A percentile compares a stretch with the other conserved stretches of the same genome.
phyloP scores from a whole-genome alignment of 1,140 invertebrate genomes.

The Liolophura sinensis region DNA sequence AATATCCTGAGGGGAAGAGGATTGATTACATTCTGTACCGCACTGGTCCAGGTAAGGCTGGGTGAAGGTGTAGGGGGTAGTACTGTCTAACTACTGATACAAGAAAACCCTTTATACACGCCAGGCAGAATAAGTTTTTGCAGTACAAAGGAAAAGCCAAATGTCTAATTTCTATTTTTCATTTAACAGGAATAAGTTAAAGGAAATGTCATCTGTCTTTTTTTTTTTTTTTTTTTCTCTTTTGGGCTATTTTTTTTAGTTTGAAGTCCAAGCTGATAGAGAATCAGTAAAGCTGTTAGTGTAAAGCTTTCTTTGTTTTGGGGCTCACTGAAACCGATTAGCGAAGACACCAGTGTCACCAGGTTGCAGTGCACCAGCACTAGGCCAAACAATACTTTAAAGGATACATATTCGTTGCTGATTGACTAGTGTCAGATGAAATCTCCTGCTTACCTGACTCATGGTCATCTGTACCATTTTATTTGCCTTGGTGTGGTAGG shows the following conservation, averaged over 20 bases:
- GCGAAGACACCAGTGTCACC: too few species aligned
- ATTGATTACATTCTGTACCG: conserved; percentile 89
- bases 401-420: too few species aligned
- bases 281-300: too few species aligned
- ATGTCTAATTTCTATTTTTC: conserved; percentile 2
- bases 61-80: neutral
- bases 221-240: too few species aligned
- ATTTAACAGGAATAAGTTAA: neutral
- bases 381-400: too few species aligned
- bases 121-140: neutral
- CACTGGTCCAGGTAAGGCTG: conserved; percentile 47
- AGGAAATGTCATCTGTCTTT: neutral
- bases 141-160: conserved; percentile 4
- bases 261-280: too few species aligned
- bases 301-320: too few species aligned
- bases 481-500: conserved; percentile 14
- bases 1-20: conserved; percentile 76
- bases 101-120: neutral
- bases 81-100: neutral
- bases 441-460: too few species aligned
- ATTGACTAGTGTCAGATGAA: too few species aligned
- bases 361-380: too few species aligned
- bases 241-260: too few species aligned
- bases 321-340: too few species aligned
- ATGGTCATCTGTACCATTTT: neutral